Evolutionary conservation across 2,888 invertebrate genomes (phyloP).

Genomic region (Plutella xylostella): DNA sequence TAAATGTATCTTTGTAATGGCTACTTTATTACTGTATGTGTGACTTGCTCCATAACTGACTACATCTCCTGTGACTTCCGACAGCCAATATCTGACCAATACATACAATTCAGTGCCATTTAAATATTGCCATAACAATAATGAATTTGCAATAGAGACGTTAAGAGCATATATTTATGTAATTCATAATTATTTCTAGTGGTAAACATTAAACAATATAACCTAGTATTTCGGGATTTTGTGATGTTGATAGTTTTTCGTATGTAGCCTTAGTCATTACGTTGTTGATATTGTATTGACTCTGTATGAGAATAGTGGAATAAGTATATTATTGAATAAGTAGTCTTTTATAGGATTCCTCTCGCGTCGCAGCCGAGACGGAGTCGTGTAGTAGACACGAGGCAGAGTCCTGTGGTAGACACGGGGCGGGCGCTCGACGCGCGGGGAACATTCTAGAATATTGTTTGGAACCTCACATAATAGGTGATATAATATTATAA

Average conservation of each 20-base stretch:
- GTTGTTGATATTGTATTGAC: conserved; percentile 56
- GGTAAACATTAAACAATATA: conserved; percentile 25
- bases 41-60: too few species aligned
- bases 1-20: too few species aligned
- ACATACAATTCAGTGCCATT: too few species aligned
- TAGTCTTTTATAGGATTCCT: conserved; percentile 49
- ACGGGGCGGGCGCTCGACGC: conserved; percentile 1
- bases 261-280: conserved; percentile 51
- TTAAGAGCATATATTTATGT: too few species aligned
- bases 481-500: conserved; percentile 58
- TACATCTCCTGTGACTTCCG: too few species aligned
- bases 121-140: too few species aligned
- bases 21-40: too few species aligned
- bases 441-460: conserved; percentile 14
- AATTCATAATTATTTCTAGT: too few species aligned
- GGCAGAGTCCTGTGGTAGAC: not conserved
- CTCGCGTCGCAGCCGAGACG: conserved; percentile 37
- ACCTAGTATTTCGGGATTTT: conserved; percentile 1
- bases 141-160: too few species aligned
- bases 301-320: conserved; percentile 41
- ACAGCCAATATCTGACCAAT: too few species aligned
- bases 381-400: not conserved
- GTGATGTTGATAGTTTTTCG: conserved; percentile 45
- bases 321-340: conserved; percentile 57
- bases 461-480: conserved; percentile 41